These are phyloP conservation scores for Syritta pipiens DNA, from an alignment of 2,888 invertebrate genomes.

Conservation along the genomic window DNA sequence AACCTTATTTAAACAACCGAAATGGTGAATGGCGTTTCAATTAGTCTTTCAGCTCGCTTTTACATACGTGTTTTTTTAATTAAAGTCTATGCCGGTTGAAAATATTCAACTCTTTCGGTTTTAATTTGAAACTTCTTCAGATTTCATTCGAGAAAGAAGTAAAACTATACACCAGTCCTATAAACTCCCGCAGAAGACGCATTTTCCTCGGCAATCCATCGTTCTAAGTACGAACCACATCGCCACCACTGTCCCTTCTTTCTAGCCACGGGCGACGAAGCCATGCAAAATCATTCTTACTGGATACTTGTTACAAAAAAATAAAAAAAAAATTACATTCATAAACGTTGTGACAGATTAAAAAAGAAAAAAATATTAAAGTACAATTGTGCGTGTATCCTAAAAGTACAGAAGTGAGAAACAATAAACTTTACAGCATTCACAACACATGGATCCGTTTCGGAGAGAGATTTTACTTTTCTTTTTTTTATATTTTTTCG, in stretches of 20 bases:
- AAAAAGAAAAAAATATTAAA: constrained; percentile 62
- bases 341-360: constrained; percentile 59
- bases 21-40: no score
- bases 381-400: constrained; percentile 65
- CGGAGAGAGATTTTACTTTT: constrained; percentile 36
- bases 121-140: no score
- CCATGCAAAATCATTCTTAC: no score
- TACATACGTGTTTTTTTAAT: no score
- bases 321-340: constrained; percentile 2
- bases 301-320: constrained; percentile 30
- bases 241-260: constrained; percentile 19
- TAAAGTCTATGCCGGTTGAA: no score
- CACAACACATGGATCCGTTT: constrained; percentile 59
- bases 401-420: constrained; percentile 40
- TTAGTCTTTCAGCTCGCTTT: no score
- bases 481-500: not conserved
- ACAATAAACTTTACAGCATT: constrained; percentile 59
- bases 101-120: no score
- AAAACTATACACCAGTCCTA: no score
- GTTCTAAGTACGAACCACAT: not conserved
- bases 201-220: not conserved
- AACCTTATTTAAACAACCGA: no score
- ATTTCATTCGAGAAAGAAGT: no score
- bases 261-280: not conserved
- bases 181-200: not conserved